A percentile compares a stretch with the other conserved stretches of the same genome.
Conservation (phyloP, 2,888 invertebrate genomes). For the Zhengitettix transpicula region DNA sequence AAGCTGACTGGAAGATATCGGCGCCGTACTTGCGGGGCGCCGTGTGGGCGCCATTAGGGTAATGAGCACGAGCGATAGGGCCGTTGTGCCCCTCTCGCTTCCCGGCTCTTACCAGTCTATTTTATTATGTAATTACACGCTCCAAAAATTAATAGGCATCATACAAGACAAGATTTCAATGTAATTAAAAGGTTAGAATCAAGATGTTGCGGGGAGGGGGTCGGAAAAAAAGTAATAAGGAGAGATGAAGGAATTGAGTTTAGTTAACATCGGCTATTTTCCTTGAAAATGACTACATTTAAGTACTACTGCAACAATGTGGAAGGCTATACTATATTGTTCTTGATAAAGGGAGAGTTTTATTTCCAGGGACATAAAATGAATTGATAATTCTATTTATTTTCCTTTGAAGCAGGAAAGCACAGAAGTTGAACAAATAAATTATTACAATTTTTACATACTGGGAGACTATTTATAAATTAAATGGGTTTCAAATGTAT, state of each 20-base stretch:
- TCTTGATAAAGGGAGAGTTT: no score
- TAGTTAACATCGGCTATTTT: neutral
- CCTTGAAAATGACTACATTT: neutral
- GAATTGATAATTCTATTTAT: no score
- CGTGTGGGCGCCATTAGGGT: conserved; percentile 2
- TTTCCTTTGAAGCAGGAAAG: no score
- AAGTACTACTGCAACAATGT: no score
- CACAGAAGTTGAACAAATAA: no score
- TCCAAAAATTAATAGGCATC: conserved; percentile 12
- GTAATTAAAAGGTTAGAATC: conserved; percentile 11
- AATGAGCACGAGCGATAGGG: conserved; percentile 1
- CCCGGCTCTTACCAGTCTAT: conserved; percentile 1
- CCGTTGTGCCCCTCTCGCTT: neutral
- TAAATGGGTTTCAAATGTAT: no score
- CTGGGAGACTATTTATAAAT: no score
- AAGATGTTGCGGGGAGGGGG: conserved; percentile 15
- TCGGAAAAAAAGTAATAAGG: conserved; percentile 1
- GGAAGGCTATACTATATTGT: no score
- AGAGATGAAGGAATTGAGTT: conserved; percentile 9
- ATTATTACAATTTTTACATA: no score
- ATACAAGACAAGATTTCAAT: conserved; percentile 12
- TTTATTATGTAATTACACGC: conserved; percentile 14
- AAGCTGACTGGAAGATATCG: no score
- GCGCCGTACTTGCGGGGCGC: neutral
- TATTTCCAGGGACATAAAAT: no score